A percentile compares a stretch with the other conserved stretches of the same genome.
These are phyloP conservation scores for Leptobrachium ailaonicum DNA, from an alignment of 2,113 vertebrate genomes.

Conservation along the genomic window DNA sequence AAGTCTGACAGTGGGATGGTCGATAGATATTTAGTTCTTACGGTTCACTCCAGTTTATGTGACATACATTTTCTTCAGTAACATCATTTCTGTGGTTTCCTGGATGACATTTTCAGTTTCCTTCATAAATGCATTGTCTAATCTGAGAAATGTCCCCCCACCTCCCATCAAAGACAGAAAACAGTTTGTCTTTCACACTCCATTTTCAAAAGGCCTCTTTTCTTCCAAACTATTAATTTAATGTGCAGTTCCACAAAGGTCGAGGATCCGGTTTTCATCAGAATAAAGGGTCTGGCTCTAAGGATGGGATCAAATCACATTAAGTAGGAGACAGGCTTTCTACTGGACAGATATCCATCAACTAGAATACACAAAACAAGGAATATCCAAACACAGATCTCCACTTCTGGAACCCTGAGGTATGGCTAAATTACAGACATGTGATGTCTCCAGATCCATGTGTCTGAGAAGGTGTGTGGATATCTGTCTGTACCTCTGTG, in stretches of 20 bases:
- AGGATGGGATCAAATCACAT: conserved; percentile 52
- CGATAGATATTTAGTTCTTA: too few relatives aligned
- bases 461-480: not conserved
- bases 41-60: too few relatives aligned
- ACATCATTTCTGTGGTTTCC: not conserved
- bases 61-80: too few relatives aligned
- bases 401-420: not conserved
- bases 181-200: conserved; percentile 59
- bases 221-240: conserved; percentile 62
- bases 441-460: not conserved
- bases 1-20: too few relatives aligned
- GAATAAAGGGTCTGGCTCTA: conserved; percentile 52
- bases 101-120: conserved; percentile 28
- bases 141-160: conserved; percentile 43
- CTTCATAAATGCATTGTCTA: conserved; percentile 32
- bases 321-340: conserved; percentile 48
- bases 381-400: conserved; percentile 36
- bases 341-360: conserved; percentile 51
- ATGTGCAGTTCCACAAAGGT: conserved; percentile 55
- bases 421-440: conserved; percentile 25
- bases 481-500: not conserved
- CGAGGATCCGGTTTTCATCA: conserved; percentile 56
- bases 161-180: conserved; percentile 49
- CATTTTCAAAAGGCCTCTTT: conserved; percentile 54
- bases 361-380: conserved; percentile 45